Conservation (phyloP, 2,797 vertebrate genomes). For the Chelon auratus region DNA sequence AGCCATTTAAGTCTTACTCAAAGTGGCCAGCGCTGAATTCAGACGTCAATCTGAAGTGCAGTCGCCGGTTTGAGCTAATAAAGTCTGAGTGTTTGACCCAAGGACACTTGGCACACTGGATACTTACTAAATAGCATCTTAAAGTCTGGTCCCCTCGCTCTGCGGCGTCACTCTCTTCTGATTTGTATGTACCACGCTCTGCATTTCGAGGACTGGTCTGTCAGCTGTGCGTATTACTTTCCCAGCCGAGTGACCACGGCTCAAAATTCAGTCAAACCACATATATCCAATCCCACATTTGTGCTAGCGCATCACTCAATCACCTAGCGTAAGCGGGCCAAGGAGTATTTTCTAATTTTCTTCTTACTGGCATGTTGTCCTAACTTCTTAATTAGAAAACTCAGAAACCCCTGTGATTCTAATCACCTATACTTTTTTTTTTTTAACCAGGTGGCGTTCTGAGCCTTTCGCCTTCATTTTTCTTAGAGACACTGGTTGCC, state of each 20-base stretch:
- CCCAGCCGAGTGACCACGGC: constrained; percentile 41
- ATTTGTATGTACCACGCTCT: constrained; percentile 42
- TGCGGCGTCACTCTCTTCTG: constrained; percentile 16
- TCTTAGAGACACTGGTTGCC: not conserved
- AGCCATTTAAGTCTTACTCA: not conserved
- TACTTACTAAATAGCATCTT: not conserved
- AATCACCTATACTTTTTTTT: not conserved
- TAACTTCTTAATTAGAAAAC: constrained; percentile 11
- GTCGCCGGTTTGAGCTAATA: not conserved
- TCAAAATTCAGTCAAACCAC: constrained; percentile 42
- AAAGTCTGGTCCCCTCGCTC: not conserved
- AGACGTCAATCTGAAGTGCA: not conserved
- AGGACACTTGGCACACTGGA: not conserved
- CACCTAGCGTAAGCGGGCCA: constrained; percentile 31
- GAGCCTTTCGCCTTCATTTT: not conserved
- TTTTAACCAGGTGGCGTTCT: not conserved
- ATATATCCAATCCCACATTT: constrained; percentile 38
- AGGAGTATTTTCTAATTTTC: constrained; percentile 9
- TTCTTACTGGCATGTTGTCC: constrained; percentile 9
- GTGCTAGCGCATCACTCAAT: constrained; percentile 29
- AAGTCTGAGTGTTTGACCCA: not conserved
- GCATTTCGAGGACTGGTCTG: constrained; percentile 10
- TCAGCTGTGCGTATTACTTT: constrained; percentile 62
- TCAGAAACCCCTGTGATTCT: not conserved
- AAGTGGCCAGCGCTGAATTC: not conserved